A percentile compares a stretch with the other conserved stretches of the same genome.
Evolutionary conservation across 1,140 invertebrate species (phyloP).

Genomic region (Schlechtendalia chinensis): DNA sequence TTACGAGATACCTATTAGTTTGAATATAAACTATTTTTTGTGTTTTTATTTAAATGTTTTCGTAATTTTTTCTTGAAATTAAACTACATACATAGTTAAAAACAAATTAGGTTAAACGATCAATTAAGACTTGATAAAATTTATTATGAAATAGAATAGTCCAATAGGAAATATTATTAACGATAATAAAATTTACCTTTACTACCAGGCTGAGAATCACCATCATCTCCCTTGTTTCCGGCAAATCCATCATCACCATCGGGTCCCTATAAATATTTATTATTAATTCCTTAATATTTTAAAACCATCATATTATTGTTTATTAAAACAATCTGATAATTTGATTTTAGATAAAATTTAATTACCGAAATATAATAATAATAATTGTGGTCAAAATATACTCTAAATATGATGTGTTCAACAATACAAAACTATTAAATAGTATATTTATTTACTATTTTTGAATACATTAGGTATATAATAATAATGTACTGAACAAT

Average conservation of each 20-base stretch:
- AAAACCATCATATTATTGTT: not conserved
- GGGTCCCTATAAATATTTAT: slow-evolving; percentile 13
- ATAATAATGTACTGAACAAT: too few species aligned
- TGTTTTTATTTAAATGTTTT: not conserved
- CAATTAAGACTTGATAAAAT: too few species aligned
- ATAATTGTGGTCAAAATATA: not conserved
- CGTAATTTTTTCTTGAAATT: too few species aligned
- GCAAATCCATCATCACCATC: slow-evolving; percentile 18
- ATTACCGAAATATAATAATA: not conserved
- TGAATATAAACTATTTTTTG: not conserved
- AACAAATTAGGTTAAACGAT: too few species aligned
- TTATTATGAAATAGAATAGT: too few species aligned
- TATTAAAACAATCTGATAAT: not conserved
- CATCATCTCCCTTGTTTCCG: slow-evolving; percentile 59
- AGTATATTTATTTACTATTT: too few species aligned
- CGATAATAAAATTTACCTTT: not conserved
- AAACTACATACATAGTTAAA: too few species aligned
- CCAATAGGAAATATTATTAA: not conserved
- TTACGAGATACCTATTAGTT: not conserved
- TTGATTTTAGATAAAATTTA: not conserved
- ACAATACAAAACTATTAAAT: too few species aligned
- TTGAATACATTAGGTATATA: too few species aligned
- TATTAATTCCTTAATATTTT: not conserved
- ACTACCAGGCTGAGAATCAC: slow-evolving; percentile 53
- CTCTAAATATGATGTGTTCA: too few species aligned